Percentiles rank a stretch among this genome's conserved stretches.
phyloP scores from a whole-genome alignment of 2,888 invertebrate genomes.

The Peribatodes rhomboidaria region DNA sequence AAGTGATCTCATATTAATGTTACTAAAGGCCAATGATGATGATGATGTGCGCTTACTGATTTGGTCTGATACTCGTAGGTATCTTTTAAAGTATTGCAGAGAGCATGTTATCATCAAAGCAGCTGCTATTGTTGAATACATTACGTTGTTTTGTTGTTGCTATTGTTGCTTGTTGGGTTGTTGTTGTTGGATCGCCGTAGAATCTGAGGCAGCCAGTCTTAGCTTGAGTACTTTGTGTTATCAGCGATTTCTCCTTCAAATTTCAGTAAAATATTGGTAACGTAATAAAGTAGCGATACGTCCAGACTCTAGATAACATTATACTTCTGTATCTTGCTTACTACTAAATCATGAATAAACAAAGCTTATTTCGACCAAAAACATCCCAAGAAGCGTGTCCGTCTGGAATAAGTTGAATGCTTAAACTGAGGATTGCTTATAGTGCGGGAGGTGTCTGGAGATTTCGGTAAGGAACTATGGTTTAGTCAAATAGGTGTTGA shows the following conservation, averaged over 20 bases:
- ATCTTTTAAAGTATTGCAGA: too few relatives aligned
- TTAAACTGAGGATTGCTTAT: slow-evolving; percentile 47
- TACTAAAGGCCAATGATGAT: too few relatives aligned
- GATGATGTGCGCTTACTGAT: too few relatives aligned
- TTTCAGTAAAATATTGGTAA: slow-evolving; percentile 6
- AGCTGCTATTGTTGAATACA: too few relatives aligned
- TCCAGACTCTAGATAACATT: slow-evolving; percentile 8
- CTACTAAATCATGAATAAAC: slow-evolving; percentile 34
- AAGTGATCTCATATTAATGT: too few relatives aligned
- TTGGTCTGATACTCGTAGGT: too few relatives aligned
- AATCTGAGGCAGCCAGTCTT: too few relatives aligned
- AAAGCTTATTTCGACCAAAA: slow-evolving; percentile 35
- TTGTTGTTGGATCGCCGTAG: too few relatives aligned
- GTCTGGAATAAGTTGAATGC: slow-evolving; percentile 41
- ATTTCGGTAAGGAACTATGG: not conserved
- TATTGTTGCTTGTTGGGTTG: too few relatives aligned
- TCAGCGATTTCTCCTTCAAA: not conserved
- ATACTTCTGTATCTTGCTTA: slow-evolving; percentile 19
- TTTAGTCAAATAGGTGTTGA: too few relatives aligned
- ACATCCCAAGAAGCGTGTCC: slow-evolving; percentile 32
- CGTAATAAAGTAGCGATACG: slow-evolving; percentile 2
- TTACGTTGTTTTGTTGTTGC: too few relatives aligned
- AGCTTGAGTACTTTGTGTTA: not conserved
- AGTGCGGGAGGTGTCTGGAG: slow-evolving; percentile 11
- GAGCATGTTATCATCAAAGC: too few relatives aligned